Evolutionary conservation across 2,888 invertebrate genomes (phyloP).

Genomic region (Tridacna gigas): DNA sequence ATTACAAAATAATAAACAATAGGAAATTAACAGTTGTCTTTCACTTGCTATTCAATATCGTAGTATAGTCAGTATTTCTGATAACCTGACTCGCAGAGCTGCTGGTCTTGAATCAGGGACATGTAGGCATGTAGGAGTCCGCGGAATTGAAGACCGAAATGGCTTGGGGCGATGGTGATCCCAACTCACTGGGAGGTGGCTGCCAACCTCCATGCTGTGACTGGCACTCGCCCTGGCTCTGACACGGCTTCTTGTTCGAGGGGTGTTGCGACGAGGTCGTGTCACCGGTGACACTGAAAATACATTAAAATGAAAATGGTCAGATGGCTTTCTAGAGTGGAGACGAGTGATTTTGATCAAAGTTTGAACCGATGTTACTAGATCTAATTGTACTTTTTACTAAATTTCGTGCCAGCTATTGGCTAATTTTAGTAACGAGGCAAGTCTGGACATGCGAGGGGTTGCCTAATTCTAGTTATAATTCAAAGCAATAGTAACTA

Average conservation of each 20-base stretch:
- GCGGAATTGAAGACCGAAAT: slow-evolving; percentile 37
- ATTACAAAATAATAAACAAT: slow-evolving; percentile 32
- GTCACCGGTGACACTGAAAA: slow-evolving; percentile 42
- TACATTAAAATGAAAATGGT: slow-evolving; percentile 33
- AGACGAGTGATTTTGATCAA: slow-evolving; percentile 40
- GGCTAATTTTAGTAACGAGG: slow-evolving; percentile 32
- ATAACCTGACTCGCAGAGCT: slow-evolving; percentile 38
- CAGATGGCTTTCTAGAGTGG: slow-evolving; percentile 38
- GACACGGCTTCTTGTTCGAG: slow-evolving; percentile 39
- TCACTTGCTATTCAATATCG: slow-evolving; percentile 43
- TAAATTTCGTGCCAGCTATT: slow-evolving; percentile 34
- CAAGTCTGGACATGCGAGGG: slow-evolving; percentile 36
- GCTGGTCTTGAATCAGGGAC: slow-evolving; percentile 41
- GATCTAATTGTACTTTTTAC: slow-evolving; percentile 39
- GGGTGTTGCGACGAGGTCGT: slow-evolving; percentile 41
- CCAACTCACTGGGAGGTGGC: slow-evolving; percentile 35
- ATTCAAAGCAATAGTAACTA: slow-evolving; percentile 37
- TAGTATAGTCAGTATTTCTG: slow-evolving; percentile 45
- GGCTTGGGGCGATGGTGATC: slow-evolving; percentile 35
- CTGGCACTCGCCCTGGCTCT: slow-evolving; percentile 40
- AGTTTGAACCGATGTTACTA: slow-evolving; percentile 40
- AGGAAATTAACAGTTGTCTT: slow-evolving; percentile 38
- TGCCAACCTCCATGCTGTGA: slow-evolving; percentile 40
- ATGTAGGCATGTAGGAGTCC: slow-evolving; percentile 39
- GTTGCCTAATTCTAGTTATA: slow-evolving; percentile 42